Conservation (phyloP, 2,888 invertebrate species). For the Agrochola lota region DNA sequence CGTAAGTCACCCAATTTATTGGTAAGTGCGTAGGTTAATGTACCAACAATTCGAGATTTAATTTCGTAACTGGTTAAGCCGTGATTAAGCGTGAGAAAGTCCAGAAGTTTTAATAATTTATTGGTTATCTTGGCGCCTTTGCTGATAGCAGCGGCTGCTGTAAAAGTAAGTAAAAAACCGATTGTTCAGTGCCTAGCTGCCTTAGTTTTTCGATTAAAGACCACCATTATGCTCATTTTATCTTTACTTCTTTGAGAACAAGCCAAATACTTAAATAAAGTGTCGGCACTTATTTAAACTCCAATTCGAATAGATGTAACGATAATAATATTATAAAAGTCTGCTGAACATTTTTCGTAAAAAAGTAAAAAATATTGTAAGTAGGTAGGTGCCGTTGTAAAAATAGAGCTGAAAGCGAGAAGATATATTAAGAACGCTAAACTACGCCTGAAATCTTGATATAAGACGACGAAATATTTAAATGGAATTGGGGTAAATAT, state of each 20-base stretch:
- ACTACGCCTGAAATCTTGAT: neutral
- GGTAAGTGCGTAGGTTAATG: slow-evolving; percentile 56
- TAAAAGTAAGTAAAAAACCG: neutral
- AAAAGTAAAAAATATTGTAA: neutral
- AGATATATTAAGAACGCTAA: no score
- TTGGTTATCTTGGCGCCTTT: slow-evolving; percentile 1
- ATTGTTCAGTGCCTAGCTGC: neutral
- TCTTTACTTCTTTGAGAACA: slow-evolving; percentile 1
- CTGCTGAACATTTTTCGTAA: neutral
- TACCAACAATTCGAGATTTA: slow-evolving; percentile 25
- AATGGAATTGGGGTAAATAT: neutral
- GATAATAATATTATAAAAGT: neutral
- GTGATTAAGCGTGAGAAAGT: slow-evolving; percentile 38
- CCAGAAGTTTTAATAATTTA: slow-evolving; percentile 21
- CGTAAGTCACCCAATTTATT: slow-evolving; percentile 60
- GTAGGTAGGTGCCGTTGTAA: neutral
- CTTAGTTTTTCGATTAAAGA: neutral
- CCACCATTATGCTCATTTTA: neutral
- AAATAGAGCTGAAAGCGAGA: neutral
- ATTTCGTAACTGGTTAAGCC: slow-evolving; percentile 38
- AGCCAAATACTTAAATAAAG: neutral
- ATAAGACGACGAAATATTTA: neutral
- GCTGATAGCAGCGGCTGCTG: neutral
- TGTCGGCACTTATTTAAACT: slow-evolving; percentile 8
- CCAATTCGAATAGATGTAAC: slow-evolving; percentile 7